Conservation (phyloP, 30 jellyfish, hydroid and myxozoan genomes). For the Turritopsis rubra region DNA sequence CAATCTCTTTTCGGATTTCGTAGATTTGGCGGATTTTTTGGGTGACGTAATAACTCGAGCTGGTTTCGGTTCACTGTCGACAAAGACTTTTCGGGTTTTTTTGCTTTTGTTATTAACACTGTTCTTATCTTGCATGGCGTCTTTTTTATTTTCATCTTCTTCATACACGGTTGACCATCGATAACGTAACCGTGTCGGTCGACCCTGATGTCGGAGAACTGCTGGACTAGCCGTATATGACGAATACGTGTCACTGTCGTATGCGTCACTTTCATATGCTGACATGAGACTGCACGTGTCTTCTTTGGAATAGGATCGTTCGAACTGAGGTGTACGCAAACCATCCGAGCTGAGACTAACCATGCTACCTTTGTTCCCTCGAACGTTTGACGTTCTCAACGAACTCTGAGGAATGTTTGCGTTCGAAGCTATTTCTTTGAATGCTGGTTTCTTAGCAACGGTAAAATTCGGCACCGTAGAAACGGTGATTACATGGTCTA, state of each 20-base stretch:
- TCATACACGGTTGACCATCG: constrained; percentile 99
- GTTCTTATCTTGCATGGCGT: neutral
- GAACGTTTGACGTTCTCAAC: constrained; percentile 5
- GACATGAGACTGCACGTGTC: constrained; percentile 85
- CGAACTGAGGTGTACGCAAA: constrained; percentile 11
- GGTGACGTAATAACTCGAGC: constrained; percentile 24
- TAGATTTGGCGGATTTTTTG: neutral
- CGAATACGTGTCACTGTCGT: constrained; percentile 42
- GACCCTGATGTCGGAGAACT: constrained; percentile 45
- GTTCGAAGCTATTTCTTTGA: constrained; percentile 6
- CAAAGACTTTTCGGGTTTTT: neutral
- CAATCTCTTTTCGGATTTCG: neutral
- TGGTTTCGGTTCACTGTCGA: constrained; percentile 28
- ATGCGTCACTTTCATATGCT: constrained; percentile 63
- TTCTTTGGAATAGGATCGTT: constrained; percentile 38
- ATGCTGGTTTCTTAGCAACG: constrained; percentile 28
- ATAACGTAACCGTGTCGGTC: constrained; percentile 77
- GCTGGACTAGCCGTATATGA: constrained; percentile 29
- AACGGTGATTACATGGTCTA: constrained; percentile 24
- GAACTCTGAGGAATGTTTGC: neutral
- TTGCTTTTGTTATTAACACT: neutral
- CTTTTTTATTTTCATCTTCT: constrained; percentile 58
- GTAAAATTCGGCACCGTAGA: constrained; percentile 25
- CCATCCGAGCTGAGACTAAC: neutral
- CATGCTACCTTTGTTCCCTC: neutral